Evolutionary conservation across 2,113 vertebrate species (phyloP).

Genomic region (Willisornis vidua): DNA sequence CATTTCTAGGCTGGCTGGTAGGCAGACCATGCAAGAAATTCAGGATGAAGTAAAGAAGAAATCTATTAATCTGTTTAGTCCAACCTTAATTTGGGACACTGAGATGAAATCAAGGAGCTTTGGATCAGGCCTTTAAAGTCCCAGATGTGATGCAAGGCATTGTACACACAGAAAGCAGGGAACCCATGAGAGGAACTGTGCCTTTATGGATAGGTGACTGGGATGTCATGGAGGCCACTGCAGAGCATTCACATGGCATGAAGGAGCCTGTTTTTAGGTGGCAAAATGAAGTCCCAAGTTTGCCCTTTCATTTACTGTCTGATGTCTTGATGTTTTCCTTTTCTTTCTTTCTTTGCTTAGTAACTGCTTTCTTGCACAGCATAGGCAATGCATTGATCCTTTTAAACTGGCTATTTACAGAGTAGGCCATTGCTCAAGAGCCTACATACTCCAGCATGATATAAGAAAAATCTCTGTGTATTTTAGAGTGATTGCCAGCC

Average conservation of each 20-base stretch:
- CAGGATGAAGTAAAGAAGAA: not conserved
- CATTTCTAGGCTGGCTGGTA: not conserved
- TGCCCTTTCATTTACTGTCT: not conserved
- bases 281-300: not conserved
- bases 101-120: not conserved
- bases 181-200: not conserved
- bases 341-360: not conserved
- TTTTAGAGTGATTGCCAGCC: not conserved
- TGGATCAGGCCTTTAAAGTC: not conserved
- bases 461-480: not conserved
- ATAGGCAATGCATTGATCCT: not conserved
- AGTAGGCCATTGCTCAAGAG: not conserved
- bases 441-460: not conserved
- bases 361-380: not conserved
- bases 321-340: not conserved
- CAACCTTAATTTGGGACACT: rapidly evolving
- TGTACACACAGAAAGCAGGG: not conserved
- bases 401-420: not conserved
- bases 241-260: rapidly evolving
- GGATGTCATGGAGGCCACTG: not conserved
- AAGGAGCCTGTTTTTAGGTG: not conserved
- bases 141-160: not conserved
- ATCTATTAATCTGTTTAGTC: not conserved
- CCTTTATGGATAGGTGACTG: not conserved
- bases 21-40: not conserved